Base-by-base conservation (phyloP, 2,797 vertebrate genomes). In the Acipenser ruthenus region DNA sequence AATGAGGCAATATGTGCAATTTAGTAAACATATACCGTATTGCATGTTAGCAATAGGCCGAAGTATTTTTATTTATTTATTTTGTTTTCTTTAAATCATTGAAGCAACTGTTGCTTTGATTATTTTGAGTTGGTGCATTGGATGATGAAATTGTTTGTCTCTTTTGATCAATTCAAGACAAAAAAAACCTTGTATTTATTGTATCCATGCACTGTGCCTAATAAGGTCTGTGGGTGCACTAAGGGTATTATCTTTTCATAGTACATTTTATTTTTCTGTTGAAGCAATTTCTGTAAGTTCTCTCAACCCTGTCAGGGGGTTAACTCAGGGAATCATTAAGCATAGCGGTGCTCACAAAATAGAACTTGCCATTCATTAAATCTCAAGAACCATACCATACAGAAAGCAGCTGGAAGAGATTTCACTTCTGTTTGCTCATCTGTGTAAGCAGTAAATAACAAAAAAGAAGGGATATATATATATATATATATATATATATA, bases 231-330 rank as follows among this genome's bases (percentile, higher is more conserved):
- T 73, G 10, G 62, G 49, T 70, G 50, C 67, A 64, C 73, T 61
- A 52, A 65, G 63, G 68, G 63, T 64, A 70, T 56, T 73, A 67
- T 71, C 67, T 68, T 66, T 65, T 68, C 56, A 50, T 6, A 66
- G 51, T 69, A 59, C 73, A 74, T 64, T 62, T 7, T 60, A 18
- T 18, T 18, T 18, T 60, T 68, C 70, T 60, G 64, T 69, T 65
- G 50, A 58, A 37, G 64, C 65, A 73, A 73, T 79, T 78, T 81
- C 74, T 77, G 80, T 78, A 74, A 53, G 68, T 73, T 72, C 73
- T 69, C 66, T 79, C 66, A 68, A 70, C 72, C 73, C 71, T 67
- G 60, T 73, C 67, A 23, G 72, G 74, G 52, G 74, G 75, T 75
- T 78, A 76, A 64, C 75, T 75, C 67, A 67, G 70, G 65, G 53